These are phyloP conservation scores for Spea multiplicata DNA, from an alignment of 2,113 vertebrate species.

Conservation along the genomic window DNA sequence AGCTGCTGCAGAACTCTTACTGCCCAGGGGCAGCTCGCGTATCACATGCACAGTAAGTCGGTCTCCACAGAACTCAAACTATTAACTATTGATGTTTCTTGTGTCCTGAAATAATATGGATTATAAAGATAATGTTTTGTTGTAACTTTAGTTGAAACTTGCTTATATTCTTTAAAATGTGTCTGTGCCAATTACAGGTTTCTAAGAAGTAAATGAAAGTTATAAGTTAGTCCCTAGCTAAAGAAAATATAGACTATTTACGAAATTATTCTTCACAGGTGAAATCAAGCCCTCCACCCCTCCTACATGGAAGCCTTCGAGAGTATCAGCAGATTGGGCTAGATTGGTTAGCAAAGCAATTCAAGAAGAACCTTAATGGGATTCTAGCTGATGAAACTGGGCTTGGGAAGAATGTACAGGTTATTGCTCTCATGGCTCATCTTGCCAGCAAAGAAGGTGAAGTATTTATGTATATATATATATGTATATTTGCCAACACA, in stretches of 20 bases:
- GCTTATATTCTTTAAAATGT: no score
- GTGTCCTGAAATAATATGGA: no score
- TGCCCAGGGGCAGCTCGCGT: conserved; percentile 78
- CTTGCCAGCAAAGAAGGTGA: conserved; percentile 81
- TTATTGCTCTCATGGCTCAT: conserved; percentile 82
- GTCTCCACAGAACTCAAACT: not conserved
- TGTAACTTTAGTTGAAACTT: no score
- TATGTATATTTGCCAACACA: not conserved
- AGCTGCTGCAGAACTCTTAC: conserved; percentile 72
- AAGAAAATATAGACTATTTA: not conserved
- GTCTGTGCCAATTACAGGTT: no score
- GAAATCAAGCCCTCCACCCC: conserved; percentile 70
- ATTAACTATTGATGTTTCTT: no score
- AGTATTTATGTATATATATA: not conserved
- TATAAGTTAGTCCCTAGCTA: no score
- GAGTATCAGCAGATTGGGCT: conserved; percentile 89
- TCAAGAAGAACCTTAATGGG: conserved; percentile 85
- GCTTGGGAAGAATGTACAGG: conserved; percentile 82
- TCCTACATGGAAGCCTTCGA: conserved; percentile 80
- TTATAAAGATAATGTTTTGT: no score
- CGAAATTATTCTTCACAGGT: conserved; percentile 54
- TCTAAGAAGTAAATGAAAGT: no score
- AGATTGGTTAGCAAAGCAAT: conserved; percentile 82
- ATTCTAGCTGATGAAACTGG: conserved; percentile 87
- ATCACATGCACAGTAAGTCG: conserved; percentile 66